phyloP scores from a whole-genome alignment of 2,888 invertebrate genomes.

The Arctia plantaginis region DNA sequence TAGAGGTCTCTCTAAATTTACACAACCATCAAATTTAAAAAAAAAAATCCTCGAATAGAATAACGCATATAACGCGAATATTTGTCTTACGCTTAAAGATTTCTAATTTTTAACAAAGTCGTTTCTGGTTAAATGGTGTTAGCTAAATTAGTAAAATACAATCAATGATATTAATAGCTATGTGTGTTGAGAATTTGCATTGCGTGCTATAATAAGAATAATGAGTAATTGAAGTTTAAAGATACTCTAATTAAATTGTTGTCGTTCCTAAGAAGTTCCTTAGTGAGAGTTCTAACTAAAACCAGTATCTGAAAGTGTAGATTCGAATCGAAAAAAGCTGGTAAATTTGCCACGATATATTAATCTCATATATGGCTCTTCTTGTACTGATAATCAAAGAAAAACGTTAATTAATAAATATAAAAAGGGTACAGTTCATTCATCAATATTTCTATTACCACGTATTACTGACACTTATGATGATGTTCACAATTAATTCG shows the following conservation, averaged over 20 bases:
- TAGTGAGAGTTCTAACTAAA: neutral
- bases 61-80: no score
- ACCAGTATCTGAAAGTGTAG: no score
- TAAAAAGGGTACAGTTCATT: no score
- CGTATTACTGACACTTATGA: no score
- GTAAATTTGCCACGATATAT: no score
- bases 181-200: neutral
- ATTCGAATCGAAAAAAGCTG: no score
- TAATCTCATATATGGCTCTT: no score
- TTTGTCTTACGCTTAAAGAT: no score
- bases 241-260: neutral
- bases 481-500: no score
- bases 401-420: no score
- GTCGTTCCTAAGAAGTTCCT: neutral
- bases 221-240: neutral
- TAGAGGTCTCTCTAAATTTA: neutral
- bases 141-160: neutral
- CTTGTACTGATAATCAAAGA: no score
- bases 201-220: neutral
- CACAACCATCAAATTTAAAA: neutral
- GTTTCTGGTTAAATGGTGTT: neutral
- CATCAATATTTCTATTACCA: no score
- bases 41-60: neutral
- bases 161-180: neutral
- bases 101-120: neutral